Evolutionary conservation across 2,797 vertebrate genomes (phyloP), one percentile per base, ranked within the genome.

Genomic region (Sebastiscus albofasciatus): DNA sequence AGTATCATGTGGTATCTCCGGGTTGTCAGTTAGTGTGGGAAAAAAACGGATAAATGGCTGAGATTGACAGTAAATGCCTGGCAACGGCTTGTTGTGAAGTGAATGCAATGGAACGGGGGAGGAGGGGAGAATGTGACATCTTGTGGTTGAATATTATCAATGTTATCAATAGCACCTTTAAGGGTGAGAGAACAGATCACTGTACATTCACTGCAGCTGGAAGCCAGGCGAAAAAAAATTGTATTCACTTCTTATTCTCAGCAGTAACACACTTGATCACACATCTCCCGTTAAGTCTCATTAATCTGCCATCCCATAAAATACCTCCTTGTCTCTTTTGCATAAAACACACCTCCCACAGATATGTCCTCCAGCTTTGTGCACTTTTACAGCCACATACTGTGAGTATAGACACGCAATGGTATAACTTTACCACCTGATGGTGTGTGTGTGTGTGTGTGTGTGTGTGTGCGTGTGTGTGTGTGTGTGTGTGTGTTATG

Each of bases 261-360:
- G 70, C 67, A 69, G 67, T 59, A 68, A 75, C 4, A 33, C 80
- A 81, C 56, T 46, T 86, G 83, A 86, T 86, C 85, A 81, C 81
- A 86, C 76, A 18, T 80, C 67, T 68, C 76, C 66, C 59, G 89
- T 91, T 91, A 89, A 33, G 67, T 65, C 55, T 79, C 71, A 82
- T 91, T 91, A 83, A 87, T 90, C 85, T 89, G 81, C 80, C 83
- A 84, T 70, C 82, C 72, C 56, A 79, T 88, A 77, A 90, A 89
- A 87, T 75, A 83, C 81, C 81, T 76, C 74, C 74, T 83, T 56
- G 39, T 78, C 79, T 22, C 65, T 72, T 83, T 76, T 56, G 49
- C 80, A 87, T 88, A 75, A 85, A 89, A 71, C 69, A 83, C 72
- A 12, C 66, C 79, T 61, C 76, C 59, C 26, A 82, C 78, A 79